Evolutionary conservation across 2,113 vertebrate species (phyloP), one percentile per base, ranked within the genome.

Genomic region (Phyllostomus hastatus): DNA sequence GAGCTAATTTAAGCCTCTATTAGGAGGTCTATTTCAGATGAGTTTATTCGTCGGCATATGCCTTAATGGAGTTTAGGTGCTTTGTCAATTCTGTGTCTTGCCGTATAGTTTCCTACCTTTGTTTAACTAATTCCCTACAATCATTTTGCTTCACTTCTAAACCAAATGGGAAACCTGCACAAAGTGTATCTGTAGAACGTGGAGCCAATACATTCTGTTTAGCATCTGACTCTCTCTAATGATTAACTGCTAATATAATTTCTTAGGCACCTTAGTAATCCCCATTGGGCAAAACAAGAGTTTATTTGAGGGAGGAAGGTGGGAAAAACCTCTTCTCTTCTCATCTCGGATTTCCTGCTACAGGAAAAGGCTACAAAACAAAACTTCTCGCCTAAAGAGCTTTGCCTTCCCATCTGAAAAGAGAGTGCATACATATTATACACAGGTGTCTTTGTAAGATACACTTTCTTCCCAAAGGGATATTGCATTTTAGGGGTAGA

Each of bases 21-120:
- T 89, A 66, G 20, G 43, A 89, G 28, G 46, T 89, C 89, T 88
- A 46, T 93, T 83, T 59, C 93, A 89, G 82, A 90, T 28, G 79
- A 50, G 48, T 94, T 93, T 91, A 93, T 93, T 93, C 26, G 0
- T 86, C 28, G 75, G 7, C 61, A 10, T 2, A 12, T 50, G 16
- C 12, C 78, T 94, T 94, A 91, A 93, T 73, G 64, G 12, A n/a
- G 15, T 83, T 86, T 87, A 88, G 83, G n/a, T 87, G 12, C 26
- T 50, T 73, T 80, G 89, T 97, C 64, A 75, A 48, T 93, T 91
- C 46, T 95, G 17, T 9, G 43, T 41, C 54, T 86, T 86, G 41
- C 48, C 48, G n/a, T 14, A 35, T 87, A 70, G 22, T 88, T 78
- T 89, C 12, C 57, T 79, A 64, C 28, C 9, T 89, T 85, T 93